Conservation (phyloP, 2,797 vertebrate genomes). For the Taenioides sp. region DNA sequence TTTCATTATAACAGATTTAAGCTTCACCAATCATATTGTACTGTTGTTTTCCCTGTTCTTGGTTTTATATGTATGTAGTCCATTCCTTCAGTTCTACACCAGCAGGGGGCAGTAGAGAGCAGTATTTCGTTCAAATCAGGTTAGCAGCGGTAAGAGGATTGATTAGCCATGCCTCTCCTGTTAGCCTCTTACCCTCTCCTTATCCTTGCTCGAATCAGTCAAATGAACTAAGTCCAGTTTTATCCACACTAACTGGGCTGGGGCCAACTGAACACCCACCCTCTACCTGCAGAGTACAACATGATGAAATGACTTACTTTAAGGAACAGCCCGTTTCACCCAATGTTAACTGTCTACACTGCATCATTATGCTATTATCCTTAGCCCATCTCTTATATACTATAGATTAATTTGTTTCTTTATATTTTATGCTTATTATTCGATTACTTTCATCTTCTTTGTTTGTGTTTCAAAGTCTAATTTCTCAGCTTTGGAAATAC, state of each 20-base stretch:
- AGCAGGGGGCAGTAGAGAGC: conserved; percentile 15
- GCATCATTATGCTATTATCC: too few relatives aligned
- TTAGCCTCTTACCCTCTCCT: conserved; percentile 77
- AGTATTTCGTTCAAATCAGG: conserved; percentile 70
- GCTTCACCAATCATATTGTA: too few relatives aligned
- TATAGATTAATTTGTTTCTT: not conserved
- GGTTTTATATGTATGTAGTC: not conserved
- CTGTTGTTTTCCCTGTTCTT: not conserved
- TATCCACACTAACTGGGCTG: conserved; percentile 66
- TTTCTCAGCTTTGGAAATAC: too few relatives aligned
- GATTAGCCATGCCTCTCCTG: conserved; percentile 77
- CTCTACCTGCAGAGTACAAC: conserved; percentile 47
- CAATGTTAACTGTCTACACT: not conserved
- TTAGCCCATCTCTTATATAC: not conserved
- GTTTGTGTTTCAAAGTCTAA: too few relatives aligned
- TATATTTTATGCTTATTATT: not conserved
- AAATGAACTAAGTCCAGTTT: conserved; percentile 81
- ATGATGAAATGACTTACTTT: not conserved
- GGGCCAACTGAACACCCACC: conserved; percentile 65
- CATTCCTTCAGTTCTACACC: not conserved
- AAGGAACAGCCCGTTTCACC: not conserved
- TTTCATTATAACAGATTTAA: too few relatives aligned
- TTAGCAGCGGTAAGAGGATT: conserved; percentile 82
- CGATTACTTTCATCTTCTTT: too few relatives aligned
- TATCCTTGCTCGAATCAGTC: conserved; percentile 81